phyloP scores from a whole-genome alignment of 2,888 invertebrate genomes.

The Omphaloscelis lunosa region DNA sequence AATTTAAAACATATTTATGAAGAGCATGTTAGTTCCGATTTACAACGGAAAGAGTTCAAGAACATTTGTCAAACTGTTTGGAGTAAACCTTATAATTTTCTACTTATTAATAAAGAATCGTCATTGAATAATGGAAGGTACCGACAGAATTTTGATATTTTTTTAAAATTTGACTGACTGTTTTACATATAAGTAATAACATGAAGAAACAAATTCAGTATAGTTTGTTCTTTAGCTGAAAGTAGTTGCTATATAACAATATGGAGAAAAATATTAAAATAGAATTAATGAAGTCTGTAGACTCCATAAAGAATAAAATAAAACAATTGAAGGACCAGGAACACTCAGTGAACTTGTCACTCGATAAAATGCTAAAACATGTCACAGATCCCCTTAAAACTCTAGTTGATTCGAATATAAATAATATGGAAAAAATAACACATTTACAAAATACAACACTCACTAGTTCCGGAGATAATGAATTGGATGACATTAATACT shows the following conservation, averaged over 20 bases:
- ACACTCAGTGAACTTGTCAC: neutral
- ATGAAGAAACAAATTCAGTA: too few relatives aligned
- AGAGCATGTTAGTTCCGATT: too few relatives aligned
- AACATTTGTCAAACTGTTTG: neutral
- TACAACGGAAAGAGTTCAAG: neutral
- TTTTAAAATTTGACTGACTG: neutral
- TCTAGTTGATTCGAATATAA: neutral
- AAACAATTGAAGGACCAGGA: neutral
- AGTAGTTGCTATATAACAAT: neutral
- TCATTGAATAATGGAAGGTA: neutral
- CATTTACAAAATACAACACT: neutral
- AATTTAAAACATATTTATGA: too few relatives aligned
- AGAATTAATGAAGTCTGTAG: neutral
- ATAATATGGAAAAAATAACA: neutral
- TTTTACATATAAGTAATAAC: neutral
- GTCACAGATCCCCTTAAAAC: neutral
- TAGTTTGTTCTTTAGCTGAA: too few relatives aligned
- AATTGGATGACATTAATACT: neutral
- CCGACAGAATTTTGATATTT: neutral
- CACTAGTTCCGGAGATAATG: neutral
- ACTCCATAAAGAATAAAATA: neutral
- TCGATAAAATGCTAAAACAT: neutral
- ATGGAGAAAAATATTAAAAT: conserved; percentile 11
- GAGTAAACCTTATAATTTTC: neutral
- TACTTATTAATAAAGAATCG: neutral